Evolutionary conservation across 2,797 vertebrate genomes (phyloP).

Genomic region (Fundulus diaphanus): DNA sequence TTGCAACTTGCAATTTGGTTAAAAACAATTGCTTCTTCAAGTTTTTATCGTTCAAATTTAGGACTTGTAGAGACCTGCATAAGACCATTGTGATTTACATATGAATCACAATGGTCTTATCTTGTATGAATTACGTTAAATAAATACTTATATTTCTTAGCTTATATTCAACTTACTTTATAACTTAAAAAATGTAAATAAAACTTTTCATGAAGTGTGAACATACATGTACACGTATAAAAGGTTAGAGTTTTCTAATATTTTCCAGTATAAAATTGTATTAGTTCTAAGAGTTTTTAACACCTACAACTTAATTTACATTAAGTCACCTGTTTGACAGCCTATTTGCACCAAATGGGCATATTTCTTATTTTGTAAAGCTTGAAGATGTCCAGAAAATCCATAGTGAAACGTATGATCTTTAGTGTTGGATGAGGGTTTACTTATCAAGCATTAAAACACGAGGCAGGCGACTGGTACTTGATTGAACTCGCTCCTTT

Average conservation of each 20-base stretch:
- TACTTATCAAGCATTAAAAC: conserved; percentile 2
- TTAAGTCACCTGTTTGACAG: neutral
- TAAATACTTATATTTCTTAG: too few species aligned
- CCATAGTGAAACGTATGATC: neutral
- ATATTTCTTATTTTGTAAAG: neutral
- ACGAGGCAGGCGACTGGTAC: neutral
- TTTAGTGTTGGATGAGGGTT: neutral
- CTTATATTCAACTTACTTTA: neutral
- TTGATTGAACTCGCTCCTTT: neutral
- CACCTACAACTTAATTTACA: neutral
- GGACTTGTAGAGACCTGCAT: neutral
- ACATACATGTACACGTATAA: neutral
- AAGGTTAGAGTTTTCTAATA: neutral
- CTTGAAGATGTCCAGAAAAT: neutral
- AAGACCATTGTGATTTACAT: neutral
- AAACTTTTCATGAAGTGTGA: too few species aligned
- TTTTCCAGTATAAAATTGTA: neutral
- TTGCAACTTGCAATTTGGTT: neutral
- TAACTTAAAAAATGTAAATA: neutral
- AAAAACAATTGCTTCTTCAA: neutral
- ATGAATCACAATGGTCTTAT: too few species aligned
- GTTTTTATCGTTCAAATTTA: too few species aligned
- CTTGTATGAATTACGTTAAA: too few species aligned
- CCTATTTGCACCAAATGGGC: neutral
- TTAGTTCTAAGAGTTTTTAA: too few species aligned